Base-by-base conservation (phyloP, 64 coral and sea anemone genomes). In the Trachythela sp. region DNA sequence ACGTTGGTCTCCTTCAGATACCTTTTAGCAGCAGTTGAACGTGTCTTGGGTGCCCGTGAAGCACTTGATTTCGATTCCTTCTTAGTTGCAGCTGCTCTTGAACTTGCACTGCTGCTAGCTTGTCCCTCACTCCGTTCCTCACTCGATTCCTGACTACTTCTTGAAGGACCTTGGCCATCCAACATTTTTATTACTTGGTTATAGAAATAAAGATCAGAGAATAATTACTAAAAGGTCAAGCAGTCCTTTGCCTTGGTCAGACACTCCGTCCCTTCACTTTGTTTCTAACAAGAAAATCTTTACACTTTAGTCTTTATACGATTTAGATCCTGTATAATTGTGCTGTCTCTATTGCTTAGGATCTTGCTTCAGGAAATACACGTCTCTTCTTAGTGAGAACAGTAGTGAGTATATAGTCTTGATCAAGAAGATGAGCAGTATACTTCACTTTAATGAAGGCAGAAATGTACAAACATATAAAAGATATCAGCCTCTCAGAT, bases 21-120 rank as follows among this genome's bases (percentile, higher is more conserved):
- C 75, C 75, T 80, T 35, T 80, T 80, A 35, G 75, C 75, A 80
- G 75, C 75, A 37, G 75, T 80, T 80, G 75, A 80, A 80, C 31
- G 75, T 80, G 75, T 80, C 75, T 80, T 80, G 31, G 75, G 75
- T 80, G 75, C 75, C 20, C 75, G 8, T 80, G 75, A 80, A 38
- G 75, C 31, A 39, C 37, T 80, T 30, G 75, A 80, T 39, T 80
- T 80, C 2, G 75, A 80, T 80, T 80, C 75, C 31, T 39, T 80
- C 75, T 35, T 80, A 64, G 56, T 26, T 15, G 13, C 37, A 39
- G 37, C 75, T 80, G 75, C 20, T 80, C 75, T 80, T 64, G 56
- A 11, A 4, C 42, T 11, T 45, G 42, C 11, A 45, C 42, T 45
- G 42, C 42, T 45, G 42, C 42, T 45, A 11, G 42, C 33, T 80